phyloP scores from a whole-genome alignment of 2,888 invertebrate genomes.

The Drosophila prolongata region DNA sequence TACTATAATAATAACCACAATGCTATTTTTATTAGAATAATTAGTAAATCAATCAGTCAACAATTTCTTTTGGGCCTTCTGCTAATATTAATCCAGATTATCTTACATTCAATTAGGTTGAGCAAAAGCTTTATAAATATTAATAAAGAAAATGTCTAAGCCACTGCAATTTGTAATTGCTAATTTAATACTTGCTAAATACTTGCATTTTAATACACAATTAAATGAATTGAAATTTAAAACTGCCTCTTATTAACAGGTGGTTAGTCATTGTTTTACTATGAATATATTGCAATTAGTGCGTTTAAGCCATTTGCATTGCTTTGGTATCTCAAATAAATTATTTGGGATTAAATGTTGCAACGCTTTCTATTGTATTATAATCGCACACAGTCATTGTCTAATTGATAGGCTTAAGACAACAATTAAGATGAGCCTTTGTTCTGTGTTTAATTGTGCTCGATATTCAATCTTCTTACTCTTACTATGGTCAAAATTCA shows the following conservation, averaged over 20 bases:
- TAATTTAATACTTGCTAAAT: too few species aligned
- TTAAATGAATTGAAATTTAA: too few species aligned
- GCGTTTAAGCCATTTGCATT: background rate
- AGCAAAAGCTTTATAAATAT: too few species aligned
- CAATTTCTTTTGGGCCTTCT: too few species aligned
- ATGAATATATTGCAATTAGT: background rate
- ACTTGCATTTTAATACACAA: too few species aligned
- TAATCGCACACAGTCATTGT: background rate
- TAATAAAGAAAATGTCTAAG: too few species aligned
- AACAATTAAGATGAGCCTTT: too few species aligned
- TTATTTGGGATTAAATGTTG: background rate
- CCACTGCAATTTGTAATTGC: too few species aligned
- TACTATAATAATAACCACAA: too few species aligned
- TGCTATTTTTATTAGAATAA: background rate
- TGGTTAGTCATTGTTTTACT: background rate
- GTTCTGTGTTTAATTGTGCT: background rate
- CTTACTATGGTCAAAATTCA: background rate
- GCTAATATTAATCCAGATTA: too few species aligned
- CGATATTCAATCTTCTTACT: background rate
- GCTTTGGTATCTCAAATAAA: background rate
- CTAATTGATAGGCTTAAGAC: constrained; percentile 4
- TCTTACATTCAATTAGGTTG: too few species aligned
- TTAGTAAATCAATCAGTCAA: too few species aligned
- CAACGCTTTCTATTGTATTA: background rate
- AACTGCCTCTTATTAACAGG: background rate